phyloP scores from a whole-genome alignment of 2,797 vertebrate genomes.

The Prionace glauca region DNA sequence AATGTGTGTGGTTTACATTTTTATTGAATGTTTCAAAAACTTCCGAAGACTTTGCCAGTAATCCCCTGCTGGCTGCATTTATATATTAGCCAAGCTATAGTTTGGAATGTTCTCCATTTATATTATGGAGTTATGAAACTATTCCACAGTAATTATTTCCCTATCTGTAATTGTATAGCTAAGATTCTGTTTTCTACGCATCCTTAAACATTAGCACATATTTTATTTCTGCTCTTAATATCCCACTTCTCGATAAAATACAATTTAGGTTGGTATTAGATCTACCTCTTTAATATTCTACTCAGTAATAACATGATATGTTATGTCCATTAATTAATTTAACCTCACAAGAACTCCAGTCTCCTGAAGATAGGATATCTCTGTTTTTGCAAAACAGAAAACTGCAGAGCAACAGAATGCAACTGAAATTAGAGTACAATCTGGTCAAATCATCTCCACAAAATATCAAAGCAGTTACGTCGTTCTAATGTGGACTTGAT shows the following conservation, averaged over 20 bases:
- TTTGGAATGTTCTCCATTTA: background rate
- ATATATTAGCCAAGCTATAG: background rate
- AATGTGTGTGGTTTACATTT: background rate
- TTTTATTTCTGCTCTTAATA: background rate
- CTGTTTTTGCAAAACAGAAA: background rate
- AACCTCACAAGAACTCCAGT: background rate
- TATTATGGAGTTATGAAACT: background rate
- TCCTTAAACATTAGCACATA: background rate
- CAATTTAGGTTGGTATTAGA: background rate
- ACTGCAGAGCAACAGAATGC: background rate
- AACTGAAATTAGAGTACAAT: background rate
- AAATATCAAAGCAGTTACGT: background rate
- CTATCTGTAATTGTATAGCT: background rate
- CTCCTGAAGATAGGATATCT: background rate
- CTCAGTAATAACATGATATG: background rate
- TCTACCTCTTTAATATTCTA: background rate
- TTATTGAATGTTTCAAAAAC: background rate
- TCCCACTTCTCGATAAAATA: background rate
- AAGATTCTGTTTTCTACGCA: background rate
- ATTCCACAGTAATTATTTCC: background rate
- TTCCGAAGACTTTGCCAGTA: background rate
- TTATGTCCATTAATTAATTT: background rate
- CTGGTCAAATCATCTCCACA: background rate
- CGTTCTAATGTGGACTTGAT: background rate
- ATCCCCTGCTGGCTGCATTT: background rate